These are phyloP conservation scores for Teleogryllus oceanicus DNA, from an alignment of 2,888 invertebrate genomes.

Conservation along the genomic window DNA sequence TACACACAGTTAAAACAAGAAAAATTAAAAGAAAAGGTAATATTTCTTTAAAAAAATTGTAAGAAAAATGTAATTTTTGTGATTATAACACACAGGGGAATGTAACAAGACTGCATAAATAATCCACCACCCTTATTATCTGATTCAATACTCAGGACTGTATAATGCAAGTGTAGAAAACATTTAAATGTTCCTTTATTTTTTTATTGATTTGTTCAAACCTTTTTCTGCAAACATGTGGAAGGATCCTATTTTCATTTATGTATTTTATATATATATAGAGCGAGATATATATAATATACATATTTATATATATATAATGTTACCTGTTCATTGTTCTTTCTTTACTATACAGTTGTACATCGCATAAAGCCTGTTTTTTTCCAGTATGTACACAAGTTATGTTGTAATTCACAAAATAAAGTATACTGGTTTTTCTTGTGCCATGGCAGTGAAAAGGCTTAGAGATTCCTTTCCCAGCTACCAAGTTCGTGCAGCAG, in stretches of 20 bases:
- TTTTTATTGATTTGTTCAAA: constrained; percentile 24
- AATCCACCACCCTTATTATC: constrained; percentile 30
- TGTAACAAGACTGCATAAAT: constrained; percentile 28
- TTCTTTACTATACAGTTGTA: constrained; percentile 25
- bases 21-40: neutral
- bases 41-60: neutral
- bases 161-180: constrained; percentile 37
- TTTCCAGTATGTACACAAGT: constrained; percentile 27
- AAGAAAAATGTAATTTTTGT: neutral
- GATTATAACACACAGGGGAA: constrained; percentile 22
- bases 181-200: constrained; percentile 34
- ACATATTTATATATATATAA: constrained; percentile 21
- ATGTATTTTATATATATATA: too few species aligned
- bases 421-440: constrained; percentile 37
- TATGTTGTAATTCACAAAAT: constrained; percentile 34
- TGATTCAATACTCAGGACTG: constrained; percentile 31
- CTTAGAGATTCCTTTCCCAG: constrained; percentile 37
- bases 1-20: neutral
- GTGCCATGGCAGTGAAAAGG: constrained; percentile 44
- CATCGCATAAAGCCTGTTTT: constrained; percentile 24
- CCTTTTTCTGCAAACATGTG: constrained; percentile 34
- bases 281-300: too few species aligned
- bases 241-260: constrained; percentile 32
- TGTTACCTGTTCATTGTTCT: constrained; percentile 23
- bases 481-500: constrained; percentile 23